phyloP scores from a whole-genome alignment of 2,113 vertebrate genomes.

The Strigops habroptila region DNA sequence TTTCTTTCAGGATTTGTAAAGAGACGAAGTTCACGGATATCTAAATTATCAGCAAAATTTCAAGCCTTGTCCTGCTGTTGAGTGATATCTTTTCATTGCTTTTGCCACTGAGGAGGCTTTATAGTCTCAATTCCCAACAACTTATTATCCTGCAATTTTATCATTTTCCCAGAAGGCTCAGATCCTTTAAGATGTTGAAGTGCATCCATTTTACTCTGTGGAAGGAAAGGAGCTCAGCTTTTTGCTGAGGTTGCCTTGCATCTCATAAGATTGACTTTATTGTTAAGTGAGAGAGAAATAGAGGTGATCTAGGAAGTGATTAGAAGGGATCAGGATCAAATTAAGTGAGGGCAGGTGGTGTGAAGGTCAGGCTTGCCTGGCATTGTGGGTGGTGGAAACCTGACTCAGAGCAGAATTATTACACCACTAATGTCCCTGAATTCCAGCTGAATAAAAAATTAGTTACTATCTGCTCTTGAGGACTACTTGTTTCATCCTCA shows the following conservation, averaged over 20 bases:
- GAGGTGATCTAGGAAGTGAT: not conserved
- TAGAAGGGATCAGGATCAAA: not conserved
- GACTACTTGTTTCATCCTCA: not conserved
- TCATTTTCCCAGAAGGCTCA: not conserved
- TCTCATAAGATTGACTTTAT: not conserved
- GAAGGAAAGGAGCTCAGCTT: not conserved
- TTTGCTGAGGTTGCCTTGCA: not conserved
- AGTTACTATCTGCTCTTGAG: not conserved
- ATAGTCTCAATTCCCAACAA: not conserved
- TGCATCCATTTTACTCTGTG: not conserved
- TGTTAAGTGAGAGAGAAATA: not conserved
- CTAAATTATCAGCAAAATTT: conserved; percentile 47
- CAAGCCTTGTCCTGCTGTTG: conserved; percentile 18
- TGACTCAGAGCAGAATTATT: not conserved
- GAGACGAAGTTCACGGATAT: conserved; percentile 42
- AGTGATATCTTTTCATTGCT: conserved; percentile 48
- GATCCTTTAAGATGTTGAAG: not conserved
- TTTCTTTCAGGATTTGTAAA: conserved; percentile 61
- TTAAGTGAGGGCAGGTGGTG: not conserved
- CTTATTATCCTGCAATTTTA: conserved; percentile 28
- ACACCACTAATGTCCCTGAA: not conserved
- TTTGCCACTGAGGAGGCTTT: not conserved
- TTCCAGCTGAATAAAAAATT: not conserved
- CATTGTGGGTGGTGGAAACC: not conserved
- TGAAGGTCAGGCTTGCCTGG: not conserved